These are phyloP conservation scores for Alligator sinensis DNA, from an alignment of 2,113 vertebrate genomes.

Conservation along the genomic window DNA sequence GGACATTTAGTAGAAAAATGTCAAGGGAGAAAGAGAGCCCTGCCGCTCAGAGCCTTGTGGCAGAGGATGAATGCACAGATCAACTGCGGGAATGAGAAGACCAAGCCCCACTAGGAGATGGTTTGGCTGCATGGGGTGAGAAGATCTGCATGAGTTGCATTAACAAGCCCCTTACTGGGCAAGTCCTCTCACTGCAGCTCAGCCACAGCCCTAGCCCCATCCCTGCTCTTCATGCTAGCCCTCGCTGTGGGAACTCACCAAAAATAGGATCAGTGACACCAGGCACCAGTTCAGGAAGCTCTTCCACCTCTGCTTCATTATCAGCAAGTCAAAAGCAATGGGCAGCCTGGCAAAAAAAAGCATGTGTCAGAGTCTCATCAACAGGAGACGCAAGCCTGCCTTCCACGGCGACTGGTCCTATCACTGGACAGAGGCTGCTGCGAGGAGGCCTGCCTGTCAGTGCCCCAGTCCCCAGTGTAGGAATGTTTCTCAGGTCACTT, in stretches of 20 bases:
- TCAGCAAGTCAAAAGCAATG: conserved; percentile 92
- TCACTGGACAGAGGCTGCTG: too few relatives aligned
- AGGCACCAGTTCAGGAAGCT: conserved; percentile 89
- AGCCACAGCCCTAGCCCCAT: neutral
- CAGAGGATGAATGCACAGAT: too few relatives aligned
- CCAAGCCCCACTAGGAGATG: neutral
- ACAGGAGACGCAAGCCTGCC: neutral
- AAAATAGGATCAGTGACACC: conserved; percentile 87
- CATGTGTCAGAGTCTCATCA: neutral
- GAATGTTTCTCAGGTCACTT: neutral
- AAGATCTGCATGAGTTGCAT: neutral
- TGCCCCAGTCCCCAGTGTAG: neutral
- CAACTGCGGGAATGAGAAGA: neutral
- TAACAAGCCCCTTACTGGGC: neutral
- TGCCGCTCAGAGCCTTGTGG: too few relatives aligned
- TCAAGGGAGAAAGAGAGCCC: too few relatives aligned
- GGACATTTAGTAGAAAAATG: neutral
- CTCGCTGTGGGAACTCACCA: conserved; percentile 81
- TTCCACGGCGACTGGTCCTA: too few relatives aligned
- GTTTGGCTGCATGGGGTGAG: neutral
- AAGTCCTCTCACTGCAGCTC: neutral
- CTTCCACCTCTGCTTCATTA: conserved; percentile 90
- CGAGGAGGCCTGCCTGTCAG: neutral
- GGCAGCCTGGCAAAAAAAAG: conserved; percentile 83
- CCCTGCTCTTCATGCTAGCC: neutral